A percentile compares a stretch with the other conserved stretches of the same genome.
Evolutionary conservation across 1,140 invertebrate species (phyloP).

Genomic region (Ephestia elutella): DNA sequence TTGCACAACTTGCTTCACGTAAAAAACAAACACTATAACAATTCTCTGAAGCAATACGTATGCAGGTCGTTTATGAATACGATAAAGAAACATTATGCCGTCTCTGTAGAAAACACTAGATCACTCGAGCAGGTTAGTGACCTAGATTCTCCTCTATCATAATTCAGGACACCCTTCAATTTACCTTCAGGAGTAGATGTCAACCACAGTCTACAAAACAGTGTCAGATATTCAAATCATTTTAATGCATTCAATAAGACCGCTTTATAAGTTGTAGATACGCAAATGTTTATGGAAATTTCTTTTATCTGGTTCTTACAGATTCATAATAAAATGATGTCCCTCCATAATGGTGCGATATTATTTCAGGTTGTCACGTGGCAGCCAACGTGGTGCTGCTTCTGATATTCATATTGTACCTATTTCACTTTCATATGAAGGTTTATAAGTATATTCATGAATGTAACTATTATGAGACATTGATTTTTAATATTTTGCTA

Average conservation of each 20-base stretch:
- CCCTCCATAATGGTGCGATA: constrained; percentile 51
- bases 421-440: constrained; percentile 58
- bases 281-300: constrained; percentile 53
- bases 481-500: background rate
- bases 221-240: constrained; percentile 5
- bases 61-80: too few relatives aligned
- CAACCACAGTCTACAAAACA: background rate
- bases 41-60: too few relatives aligned
- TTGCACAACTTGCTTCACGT: background rate
- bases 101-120: background rate
- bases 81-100: background rate
- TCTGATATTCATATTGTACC: constrained; percentile 56
- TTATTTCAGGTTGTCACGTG: constrained; percentile 55
- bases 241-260: constrained; percentile 22
- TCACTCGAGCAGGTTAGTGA: background rate
- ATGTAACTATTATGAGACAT: constrained; percentile 5
- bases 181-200: background rate
- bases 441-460: constrained; percentile 45
- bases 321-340: constrained; percentile 68
- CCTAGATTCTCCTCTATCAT: constrained; percentile 3
- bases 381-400: constrained; percentile 41
- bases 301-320: constrained; percentile 42
- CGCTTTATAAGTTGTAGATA: constrained; percentile 36
- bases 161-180: background rate
- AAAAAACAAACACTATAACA: background rate